phyloP scores from a whole-genome alignment of 2,888 invertebrate genomes.

The Machimus rusticus region DNA sequence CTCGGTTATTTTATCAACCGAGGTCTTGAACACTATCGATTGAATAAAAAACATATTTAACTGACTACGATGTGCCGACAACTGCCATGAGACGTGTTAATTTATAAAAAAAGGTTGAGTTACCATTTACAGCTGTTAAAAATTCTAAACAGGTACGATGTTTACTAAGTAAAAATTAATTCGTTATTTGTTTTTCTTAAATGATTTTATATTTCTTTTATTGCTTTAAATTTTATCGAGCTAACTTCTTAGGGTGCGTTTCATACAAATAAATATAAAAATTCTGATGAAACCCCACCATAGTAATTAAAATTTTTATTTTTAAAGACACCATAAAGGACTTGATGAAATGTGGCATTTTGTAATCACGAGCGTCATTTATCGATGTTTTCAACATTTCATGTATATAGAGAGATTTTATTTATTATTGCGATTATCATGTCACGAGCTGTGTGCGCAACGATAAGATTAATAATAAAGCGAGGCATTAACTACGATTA shows the following conservation, averaged over 20 bases:
- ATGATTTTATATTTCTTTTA: not conserved
- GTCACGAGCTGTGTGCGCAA: not conserved
- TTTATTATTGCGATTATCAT: not conserved
- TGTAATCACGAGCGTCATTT: not conserved
- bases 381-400: not conserved
- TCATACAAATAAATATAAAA: not conserved
- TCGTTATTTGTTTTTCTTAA: too few species aligned
- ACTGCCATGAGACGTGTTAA: not conserved
- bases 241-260: not conserved
- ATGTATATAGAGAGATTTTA: not conserved
- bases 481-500: not conserved
- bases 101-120: not conserved
- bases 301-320: not conserved
- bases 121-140: not conserved
- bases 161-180: not conserved
- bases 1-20: not conserved
- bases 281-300: not conserved
- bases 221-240: not conserved
- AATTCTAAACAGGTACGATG: not conserved
- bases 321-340: not conserved
- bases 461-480: conserved; percentile 7
- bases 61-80: not conserved
- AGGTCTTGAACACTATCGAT: not conserved
- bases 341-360: not conserved
- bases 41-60: not conserved